These are phyloP conservation scores for Desmophyllum pertusum DNA, from an alignment of 92 coral and sea anemone species.

Conservation along the genomic window DNA sequence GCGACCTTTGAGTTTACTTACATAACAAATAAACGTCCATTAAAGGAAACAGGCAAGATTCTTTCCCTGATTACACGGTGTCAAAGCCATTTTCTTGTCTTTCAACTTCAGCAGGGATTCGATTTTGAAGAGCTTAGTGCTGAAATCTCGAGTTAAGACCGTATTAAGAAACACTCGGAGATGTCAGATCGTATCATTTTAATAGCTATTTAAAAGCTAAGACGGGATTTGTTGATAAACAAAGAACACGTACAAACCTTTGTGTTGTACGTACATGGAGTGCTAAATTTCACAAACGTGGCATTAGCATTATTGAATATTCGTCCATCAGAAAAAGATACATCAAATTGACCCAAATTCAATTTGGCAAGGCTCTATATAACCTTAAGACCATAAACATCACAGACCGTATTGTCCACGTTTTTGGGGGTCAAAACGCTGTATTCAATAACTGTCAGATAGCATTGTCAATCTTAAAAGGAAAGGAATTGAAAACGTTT, in stretches of 20 bases:
- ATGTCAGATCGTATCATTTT: constrained; percentile 44
- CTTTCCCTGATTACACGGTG: constrained; percentile 34
- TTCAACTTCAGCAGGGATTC: constrained; percentile 21
- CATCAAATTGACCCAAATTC: not conserved
- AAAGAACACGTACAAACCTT: not conserved
- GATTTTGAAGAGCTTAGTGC: constrained; percentile 13
- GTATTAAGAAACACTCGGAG: constrained; percentile 6
- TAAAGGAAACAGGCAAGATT: constrained; percentile 23
- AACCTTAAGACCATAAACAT: not conserved
- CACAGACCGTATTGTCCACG: not conserved
- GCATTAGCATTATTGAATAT: not conserved
- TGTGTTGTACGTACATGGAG: not conserved
- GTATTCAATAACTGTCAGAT: constrained; percentile 25
- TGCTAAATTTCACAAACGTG: constrained; percentile 11
- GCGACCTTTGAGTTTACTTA: constrained; percentile 41
- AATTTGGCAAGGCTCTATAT: constrained; percentile 4
- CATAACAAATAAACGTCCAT: constrained; percentile 43
- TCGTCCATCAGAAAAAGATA: not conserved
- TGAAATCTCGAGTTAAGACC: constrained; percentile 22
- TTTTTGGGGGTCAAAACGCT: not conserved
- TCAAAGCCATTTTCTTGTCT: constrained; percentile 9
- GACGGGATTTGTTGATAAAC: constrained; percentile 34
- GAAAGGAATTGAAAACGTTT: constrained; percentile 4
- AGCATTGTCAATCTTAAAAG: constrained; percentile 3
- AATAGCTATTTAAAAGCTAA: constrained; percentile 31